Conservation (phyloP, 2,113 vertebrate genomes). For the Capricornis sumatraensis region DNA sequence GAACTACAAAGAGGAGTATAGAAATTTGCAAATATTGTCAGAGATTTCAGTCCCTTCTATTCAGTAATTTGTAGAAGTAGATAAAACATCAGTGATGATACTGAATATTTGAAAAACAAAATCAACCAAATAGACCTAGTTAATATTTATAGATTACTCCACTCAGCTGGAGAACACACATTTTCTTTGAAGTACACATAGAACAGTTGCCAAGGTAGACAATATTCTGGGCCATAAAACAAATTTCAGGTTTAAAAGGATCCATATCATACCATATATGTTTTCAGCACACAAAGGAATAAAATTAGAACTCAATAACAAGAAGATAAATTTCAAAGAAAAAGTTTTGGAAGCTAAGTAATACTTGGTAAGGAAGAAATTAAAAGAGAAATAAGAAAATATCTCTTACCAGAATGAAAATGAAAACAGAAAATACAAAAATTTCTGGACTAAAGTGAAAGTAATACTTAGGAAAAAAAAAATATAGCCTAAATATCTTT, state of each 20-base stretch:
- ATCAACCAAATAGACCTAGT: not conserved
- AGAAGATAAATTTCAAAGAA: not conserved
- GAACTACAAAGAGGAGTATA: not conserved
- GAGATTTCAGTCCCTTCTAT: not conserved
- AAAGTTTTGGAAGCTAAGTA: not conserved
- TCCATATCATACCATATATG: not conserved
- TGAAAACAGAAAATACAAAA: not conserved
- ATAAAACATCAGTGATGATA: not conserved
- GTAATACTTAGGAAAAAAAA: not conserved
- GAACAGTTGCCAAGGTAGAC: not conserved
- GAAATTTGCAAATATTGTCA: not conserved
- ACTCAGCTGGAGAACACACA: not conserved
- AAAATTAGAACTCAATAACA: not conserved
- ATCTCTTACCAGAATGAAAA: not conserved
- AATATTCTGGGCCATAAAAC: not conserved
- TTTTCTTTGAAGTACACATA: not conserved
- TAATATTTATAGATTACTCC: not conserved
- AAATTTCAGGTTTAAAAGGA: not conserved
- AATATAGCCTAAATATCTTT: not conserved
- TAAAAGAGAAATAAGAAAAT: not conserved
- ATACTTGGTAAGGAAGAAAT: not conserved
- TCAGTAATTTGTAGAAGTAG: not conserved
- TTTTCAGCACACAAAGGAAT: not conserved
- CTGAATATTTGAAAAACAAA: not conserved
- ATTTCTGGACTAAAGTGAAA: not conserved